Evolutionary conservation across 2,113 vertebrate species (phyloP), one percentile per base, ranked within the genome.

Genomic region (Murina feae): DNA sequence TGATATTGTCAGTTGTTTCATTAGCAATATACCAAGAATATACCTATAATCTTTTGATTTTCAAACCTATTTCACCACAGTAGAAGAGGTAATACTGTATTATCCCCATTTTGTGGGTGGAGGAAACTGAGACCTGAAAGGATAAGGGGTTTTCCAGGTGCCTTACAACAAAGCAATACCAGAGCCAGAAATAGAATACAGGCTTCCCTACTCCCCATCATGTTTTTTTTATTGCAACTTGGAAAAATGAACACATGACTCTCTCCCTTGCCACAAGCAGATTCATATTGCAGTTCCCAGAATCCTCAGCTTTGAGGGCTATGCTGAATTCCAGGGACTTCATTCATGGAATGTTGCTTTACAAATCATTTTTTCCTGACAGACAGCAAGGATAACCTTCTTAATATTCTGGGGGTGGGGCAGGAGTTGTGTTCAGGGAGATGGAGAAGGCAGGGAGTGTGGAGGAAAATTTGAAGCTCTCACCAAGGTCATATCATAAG

Each of bases 171-270:
- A 76, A 6, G 53, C 28, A 91, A 74, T 47, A 92, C n/a, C 42
- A 86, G 72, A 91, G n/a, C 23, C 75, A 78, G n/a, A 86, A 93
- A 96, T 51, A 91, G 37, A 91, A 86, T 49, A 13, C 39, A 87
- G 6, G 16, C 60, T 87, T 95, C 9, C n/a, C 71, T 94, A 39
- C 6, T 72, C 8, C 9, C 13, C 32, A 78, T 55, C 28, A 47
- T 80, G 47, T 58, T 93, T 78, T 78, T 93, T 93, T 23, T 75
- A 65, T 72, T 96, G 42, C 58, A 71, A 63, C 37, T 58, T 79
- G 65, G 83, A 96, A 65, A 58, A 58, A 37, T 6, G 89, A 81
- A 90, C 10, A 78, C 21, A 44, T 8, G 14, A 28, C 25, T 42
- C 21, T 78, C 35, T 37, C 16, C 13, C 25, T 86, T 93, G 42